Conservation (phyloP, 2,113 vertebrate species). For the Ariopsis seemanni region DNA sequence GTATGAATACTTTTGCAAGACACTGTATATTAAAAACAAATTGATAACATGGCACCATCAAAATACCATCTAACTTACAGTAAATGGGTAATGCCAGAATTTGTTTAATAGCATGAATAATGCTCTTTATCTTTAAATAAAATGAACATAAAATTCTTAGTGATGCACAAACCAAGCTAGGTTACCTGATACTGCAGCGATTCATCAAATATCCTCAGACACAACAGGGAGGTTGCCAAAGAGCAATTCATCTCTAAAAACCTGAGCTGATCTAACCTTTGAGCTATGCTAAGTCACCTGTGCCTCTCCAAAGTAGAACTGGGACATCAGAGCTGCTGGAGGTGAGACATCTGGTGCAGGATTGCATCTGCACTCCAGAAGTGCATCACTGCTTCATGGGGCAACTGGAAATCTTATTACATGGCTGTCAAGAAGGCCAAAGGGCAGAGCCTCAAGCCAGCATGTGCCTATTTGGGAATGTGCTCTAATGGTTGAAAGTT, state of each 20-base stretch:
- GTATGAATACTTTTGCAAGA: too few relatives aligned
- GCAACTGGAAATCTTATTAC: neutral
- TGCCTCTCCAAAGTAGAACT: neutral
- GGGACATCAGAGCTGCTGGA: neutral
- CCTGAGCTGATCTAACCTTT: neutral
- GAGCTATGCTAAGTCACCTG: neutral
- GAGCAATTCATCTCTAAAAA: neutral
- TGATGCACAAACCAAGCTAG: too few relatives aligned
- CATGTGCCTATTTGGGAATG: neutral
- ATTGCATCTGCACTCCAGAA: neutral
- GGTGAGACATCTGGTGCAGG: neutral
- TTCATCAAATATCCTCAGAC: neutral
- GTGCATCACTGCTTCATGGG: neutral
- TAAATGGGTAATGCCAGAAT: neutral
- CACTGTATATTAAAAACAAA: too few relatives aligned
- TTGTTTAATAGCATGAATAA: neutral
- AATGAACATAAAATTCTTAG: neutral
- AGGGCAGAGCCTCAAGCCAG: neutral
- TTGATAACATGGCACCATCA: too few relatives aligned
- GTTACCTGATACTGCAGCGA: neutral
- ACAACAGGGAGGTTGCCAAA: neutral
- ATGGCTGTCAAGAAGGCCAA: neutral
- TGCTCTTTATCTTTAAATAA: neutral
- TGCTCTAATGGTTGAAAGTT: neutral
- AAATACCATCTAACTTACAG: too few relatives aligned